A percentile compares a stretch with the other conserved stretches of the same genome.
phyloP scores from a whole-genome alignment of 1,140 invertebrate species.

The Stenopsyche tienmushanensis region DNA sequence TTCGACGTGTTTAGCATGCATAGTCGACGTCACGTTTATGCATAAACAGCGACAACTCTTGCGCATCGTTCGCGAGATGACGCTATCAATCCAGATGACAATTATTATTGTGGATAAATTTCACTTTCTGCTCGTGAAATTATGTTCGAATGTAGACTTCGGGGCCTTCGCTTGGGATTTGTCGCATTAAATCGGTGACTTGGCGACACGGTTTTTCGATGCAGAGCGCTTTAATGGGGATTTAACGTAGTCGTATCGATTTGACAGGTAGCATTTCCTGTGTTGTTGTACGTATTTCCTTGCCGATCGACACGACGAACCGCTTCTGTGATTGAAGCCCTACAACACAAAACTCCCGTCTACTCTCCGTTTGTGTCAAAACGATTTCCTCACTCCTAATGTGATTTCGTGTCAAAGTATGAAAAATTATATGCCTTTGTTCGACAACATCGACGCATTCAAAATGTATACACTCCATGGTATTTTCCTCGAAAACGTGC shows the following conservation, averaged over 20 bases:
- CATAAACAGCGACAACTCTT: too few relatives aligned
- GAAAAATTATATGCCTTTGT: too few relatives aligned
- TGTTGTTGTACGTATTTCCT: neutral
- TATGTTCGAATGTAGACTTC: too few relatives aligned
- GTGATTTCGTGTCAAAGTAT: neutral
- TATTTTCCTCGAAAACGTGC: too few relatives aligned
- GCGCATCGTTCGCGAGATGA: too few relatives aligned
- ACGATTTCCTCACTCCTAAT: neutral
- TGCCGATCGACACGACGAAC: slow-evolving; percentile 1
- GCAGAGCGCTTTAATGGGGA: neutral
- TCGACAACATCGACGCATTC: neutral
- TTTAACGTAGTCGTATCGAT: slow-evolving; percentile 22
- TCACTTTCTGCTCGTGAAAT: too few relatives aligned
- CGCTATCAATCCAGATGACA: too few relatives aligned
- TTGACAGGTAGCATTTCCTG: slow-evolving; percentile 18
- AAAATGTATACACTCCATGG: neutral
- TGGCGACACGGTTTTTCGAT: neutral
- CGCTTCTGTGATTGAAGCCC: slow-evolving; percentile 9
- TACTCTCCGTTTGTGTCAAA: neutral
- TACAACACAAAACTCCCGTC: slow-evolving; percentile 6
- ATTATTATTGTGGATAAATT: too few relatives aligned
- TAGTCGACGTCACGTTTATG: too few relatives aligned
- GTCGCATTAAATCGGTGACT: too few relatives aligned
- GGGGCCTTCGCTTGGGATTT: too few relatives aligned
- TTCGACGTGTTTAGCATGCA: too few relatives aligned